These are phyloP conservation scores for Achlya flavicornis DNA, from an alignment of 2,888 invertebrate species.

Conservation along the genomic window DNA sequence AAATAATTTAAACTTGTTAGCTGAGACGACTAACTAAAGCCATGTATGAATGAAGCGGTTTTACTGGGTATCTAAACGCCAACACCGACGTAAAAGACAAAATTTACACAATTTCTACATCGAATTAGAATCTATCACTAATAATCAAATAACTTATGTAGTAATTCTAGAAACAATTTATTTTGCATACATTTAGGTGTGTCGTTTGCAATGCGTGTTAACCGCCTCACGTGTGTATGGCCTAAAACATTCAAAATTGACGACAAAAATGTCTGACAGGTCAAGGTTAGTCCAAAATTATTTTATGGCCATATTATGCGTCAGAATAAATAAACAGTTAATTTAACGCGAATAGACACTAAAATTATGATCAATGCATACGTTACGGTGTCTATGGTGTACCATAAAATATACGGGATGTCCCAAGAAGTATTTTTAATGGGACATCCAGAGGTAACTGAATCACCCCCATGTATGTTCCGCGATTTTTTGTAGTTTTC, in stretches of 20 bases:
- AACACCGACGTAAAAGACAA: too few species aligned
- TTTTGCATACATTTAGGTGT: too few species aligned
- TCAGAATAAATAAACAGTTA: conserved; percentile 15
- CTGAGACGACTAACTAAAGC: neutral
- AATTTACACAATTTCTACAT: too few species aligned
- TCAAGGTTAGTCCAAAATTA: conserved; percentile 18
- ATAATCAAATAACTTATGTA: too few species aligned
- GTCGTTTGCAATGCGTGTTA: neutral
- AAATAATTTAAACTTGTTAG: neutral
- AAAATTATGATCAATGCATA: neutral
- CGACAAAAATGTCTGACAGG: conserved; percentile 12
- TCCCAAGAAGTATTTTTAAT: too few species aligned
- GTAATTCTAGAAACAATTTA: too few species aligned
- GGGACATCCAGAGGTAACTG: too few species aligned
- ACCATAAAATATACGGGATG: neutral
- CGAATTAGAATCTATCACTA: too few species aligned
- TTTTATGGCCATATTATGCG: conserved; percentile 15
- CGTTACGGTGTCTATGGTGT: neutral
- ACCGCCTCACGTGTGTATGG: neutral
- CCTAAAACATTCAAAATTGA: conserved; percentile 10
- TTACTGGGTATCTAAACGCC: neutral
- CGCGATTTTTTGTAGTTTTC: too few species aligned
- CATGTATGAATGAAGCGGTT: neutral
- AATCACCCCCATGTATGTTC: too few species aligned
- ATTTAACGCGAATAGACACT: neutral